A percentile compares a stretch with the other conserved stretches of the same genome.
Evolutionary conservation across 2,797 vertebrate species (phyloP).

Genomic region (Cichlasoma orientale): DNA sequence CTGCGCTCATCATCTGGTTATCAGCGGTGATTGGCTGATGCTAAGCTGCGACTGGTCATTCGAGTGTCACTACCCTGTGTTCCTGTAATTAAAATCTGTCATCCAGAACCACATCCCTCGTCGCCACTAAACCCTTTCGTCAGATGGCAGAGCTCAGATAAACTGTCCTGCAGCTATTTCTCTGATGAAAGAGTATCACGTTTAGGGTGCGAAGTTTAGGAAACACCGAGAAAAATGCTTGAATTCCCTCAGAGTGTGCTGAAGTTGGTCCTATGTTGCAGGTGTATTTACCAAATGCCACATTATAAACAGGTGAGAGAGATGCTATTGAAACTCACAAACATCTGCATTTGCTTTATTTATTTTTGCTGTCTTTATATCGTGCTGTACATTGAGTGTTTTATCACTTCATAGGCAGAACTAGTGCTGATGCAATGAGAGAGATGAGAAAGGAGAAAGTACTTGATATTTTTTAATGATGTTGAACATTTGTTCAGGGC

Average conservation of each 20-base stretch:
- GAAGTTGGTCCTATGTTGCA: conserved; percentile 3
- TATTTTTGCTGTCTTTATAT: conserved; percentile 3
- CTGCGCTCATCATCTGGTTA: conserved; percentile 77
- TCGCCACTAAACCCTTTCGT: conserved; percentile 79
- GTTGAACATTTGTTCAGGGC: conserved; percentile 71
- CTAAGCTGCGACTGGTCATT: conserved; percentile 80
- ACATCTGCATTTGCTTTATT: neutral
- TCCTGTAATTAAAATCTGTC: conserved; percentile 86
- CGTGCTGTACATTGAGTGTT: conserved; percentile 15
- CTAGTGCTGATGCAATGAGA: conserved; percentile 35
- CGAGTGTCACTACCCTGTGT: conserved; percentile 80
- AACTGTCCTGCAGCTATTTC: conserved; percentile 72
- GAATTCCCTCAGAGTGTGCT: conserved; percentile 2
- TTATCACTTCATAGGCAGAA: conserved; percentile 41
- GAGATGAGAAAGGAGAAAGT: conserved; percentile 48
- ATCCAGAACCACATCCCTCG: conserved; percentile 82
- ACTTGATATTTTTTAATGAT: conserved; percentile 79
- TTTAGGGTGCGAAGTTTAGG: conserved; percentile 42
- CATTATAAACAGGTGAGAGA: conserved; percentile 21
- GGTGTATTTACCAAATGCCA: neutral
- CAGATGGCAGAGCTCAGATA: conserved; percentile 83
- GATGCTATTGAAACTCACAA: neutral
- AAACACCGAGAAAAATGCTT: conserved; percentile 19
- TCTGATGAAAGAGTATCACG: conserved; percentile 50
- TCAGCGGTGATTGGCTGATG: conserved; percentile 80